Evolutionary conservation across 2,113 vertebrate species (phyloP).

Genomic region (Micronisus gabar): DNA sequence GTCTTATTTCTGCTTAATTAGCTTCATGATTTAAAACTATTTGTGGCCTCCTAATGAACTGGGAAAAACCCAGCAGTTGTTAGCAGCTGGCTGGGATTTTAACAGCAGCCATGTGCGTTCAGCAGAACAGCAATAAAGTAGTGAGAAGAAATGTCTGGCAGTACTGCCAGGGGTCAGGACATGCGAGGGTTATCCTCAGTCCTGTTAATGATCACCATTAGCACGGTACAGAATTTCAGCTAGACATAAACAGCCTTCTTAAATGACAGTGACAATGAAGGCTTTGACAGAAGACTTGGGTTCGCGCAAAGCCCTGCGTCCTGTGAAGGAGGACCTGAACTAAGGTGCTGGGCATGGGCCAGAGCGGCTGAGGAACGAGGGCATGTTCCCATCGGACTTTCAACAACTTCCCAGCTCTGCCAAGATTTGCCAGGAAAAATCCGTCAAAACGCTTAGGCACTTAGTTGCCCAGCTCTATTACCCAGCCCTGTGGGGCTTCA

Average conservation of each 20-base stretch:
- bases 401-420: not conserved
- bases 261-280: not conserved
- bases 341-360: not conserved
- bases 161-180: not conserved
- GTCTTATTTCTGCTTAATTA: constrained; percentile 52
- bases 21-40: constrained; percentile 44
- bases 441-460: not conserved
- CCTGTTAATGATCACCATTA: not conserved
- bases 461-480: not conserved
- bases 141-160: constrained; percentile 1
- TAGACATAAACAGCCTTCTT: not conserved
- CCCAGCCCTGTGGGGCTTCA: not conserved
- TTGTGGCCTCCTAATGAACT: constrained; percentile 42
- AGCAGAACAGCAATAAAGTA: constrained; percentile 24
- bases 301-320: rapidly evolving
- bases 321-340: not conserved
- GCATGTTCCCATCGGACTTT: not conserved
- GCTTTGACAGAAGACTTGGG: not conserved
- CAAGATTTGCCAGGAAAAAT: not conserved
- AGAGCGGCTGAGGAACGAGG: rapidly evolving
- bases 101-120: constrained; percentile 18
- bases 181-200: not conserved
- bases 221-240: not conserved
- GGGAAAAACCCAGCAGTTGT: constrained; percentile 25
- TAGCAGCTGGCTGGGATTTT: constrained; percentile 48